Base-by-base conservation (phyloP, 2,113 vertebrate species). In the Scomber japonicus region DNA sequence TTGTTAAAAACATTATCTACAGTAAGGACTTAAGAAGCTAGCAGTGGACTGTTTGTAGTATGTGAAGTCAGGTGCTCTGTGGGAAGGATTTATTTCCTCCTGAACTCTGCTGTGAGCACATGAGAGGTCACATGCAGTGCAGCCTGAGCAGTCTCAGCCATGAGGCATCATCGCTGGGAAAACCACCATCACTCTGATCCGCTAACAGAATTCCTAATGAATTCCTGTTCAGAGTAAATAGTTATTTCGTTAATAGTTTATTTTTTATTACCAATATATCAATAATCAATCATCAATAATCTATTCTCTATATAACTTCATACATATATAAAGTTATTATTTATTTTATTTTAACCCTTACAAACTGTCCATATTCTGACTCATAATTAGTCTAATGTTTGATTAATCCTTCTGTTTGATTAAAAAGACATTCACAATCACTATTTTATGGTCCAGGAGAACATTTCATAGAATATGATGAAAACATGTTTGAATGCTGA, bases 121-220 rank as follows among this genome's bases (percentile, higher is more conserved):
- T 91, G 94, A 94, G 92, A 68, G 86, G 84, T 94, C 94, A 94
- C 93, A 93, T 93, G 93, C 40, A 83, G 77, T 62, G 79, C 79
- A 76, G 87, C 50, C 68, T 79, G 71, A 87, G 57, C 64, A 67
- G 66, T 50, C 71, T 88, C 75, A 64, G 69, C 21, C 89, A 83
- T 72, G 71, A 87, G 85, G 85, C 80, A 84, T n/a, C 73, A 63
- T 60, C 45, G 51, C 16, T 62, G 76, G 48, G 46, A 80, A 87
- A 83, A 66, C 21, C 45, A 78, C 50, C 44, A 40, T 46, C 35
- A 24, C 55, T 16, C 11, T 50, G 40, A 35, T 67, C 21, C n/a
- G n/a, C 27, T 24, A 24, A 35, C 2, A 65, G 19, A 56, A 14
- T 50, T 44, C 45, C 56, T 3, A 46, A 31, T 24, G 12, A 31